Evolutionary conservation across 1,140 invertebrate species (phyloP).

Genomic region (Phenacoccus solenopsis): DNA sequence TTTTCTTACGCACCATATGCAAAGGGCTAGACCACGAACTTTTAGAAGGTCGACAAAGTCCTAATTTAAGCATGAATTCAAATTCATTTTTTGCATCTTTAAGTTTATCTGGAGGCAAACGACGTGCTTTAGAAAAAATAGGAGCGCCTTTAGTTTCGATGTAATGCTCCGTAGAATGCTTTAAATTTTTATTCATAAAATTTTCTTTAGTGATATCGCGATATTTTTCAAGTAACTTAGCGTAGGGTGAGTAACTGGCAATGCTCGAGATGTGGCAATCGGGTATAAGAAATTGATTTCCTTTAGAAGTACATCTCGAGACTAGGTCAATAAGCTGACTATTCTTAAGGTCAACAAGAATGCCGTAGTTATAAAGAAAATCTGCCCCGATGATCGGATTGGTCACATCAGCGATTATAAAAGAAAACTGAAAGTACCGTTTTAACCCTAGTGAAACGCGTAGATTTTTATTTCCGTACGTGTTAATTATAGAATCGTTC

Average conservation of each 20-base stretch:
- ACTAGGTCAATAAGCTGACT: background rate
- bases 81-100: slow-evolving; percentile 9
- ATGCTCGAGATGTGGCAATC: background rate
- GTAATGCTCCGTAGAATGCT: background rate
- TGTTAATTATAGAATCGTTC: slow-evolving; percentile 2
- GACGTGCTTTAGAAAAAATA: slow-evolving; percentile 30
- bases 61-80: slow-evolving; percentile 24
- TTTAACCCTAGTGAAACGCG: background rate
- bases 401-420: background rate
- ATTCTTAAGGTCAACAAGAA: slow-evolving; percentile 1
- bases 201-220: background rate
- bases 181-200: background rate
- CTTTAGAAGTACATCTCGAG: too few species aligned
- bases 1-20: slow-evolving; percentile 34
- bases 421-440: background rate
- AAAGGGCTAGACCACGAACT: slow-evolving; percentile 36
- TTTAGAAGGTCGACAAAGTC: slow-evolving; percentile 31
- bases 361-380: slow-evolving; percentile 6
- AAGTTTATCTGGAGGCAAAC: slow-evolving; percentile 29
- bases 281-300: background rate
- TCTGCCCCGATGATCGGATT: slow-evolving; percentile 7
- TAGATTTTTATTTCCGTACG: slow-evolving; percentile 3
- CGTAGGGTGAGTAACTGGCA: background rate
- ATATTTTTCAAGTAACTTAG: background rate
- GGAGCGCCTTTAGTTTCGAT: slow-evolving; percentile 31